Evolutionary conservation across 2,888 invertebrate genomes (phyloP), one percentile per base, ranked within the genome.

Genomic region (Caenorhabditis imperialis): DNA sequence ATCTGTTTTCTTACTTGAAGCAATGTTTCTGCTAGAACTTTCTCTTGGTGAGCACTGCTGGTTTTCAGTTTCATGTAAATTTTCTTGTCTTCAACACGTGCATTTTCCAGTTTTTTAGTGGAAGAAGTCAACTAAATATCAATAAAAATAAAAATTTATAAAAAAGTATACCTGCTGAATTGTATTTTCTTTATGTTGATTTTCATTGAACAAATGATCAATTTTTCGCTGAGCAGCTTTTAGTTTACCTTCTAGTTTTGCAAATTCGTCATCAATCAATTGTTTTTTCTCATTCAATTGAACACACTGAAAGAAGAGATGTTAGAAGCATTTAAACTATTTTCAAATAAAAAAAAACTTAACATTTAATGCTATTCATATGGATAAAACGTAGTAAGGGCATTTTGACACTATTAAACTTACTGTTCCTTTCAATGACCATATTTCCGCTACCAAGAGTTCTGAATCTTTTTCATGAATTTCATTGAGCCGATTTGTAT

Each of bases 381-480:
- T n/a, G n/a, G n/a, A n/a, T n/a, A n/a, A n/a, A n/a, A n/a, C n/a
- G n/a, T n/a, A n/a, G n/a, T n/a, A n/a, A n/a, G n/a, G n/a, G n/a
- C n/a, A n/a, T n/a, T n/a, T n/a, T n/a, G n/a, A n/a, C n/a, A n/a
- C n/a, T n/a, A n/a, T n/a, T 12, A 8, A 10, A 5, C 40, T 40
- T 45, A 81, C 81, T 10, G 70, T 75, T n/a, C 78, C 77, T 63
- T 78, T 81, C 38, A 79, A 30, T 18, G 73, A 63, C 78, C 78
- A 81, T 12, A 81, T 69, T 61, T 81, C 81, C 1, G 69, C 54
- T 72, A 78, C 78, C 7, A 81, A 37, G 0, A 79, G 30, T 20
- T 54, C 48, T 0, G 57, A 63, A 16, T 81, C 78, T 48, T 77
- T 63, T 16, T 44, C 25, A 20, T 74, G 54, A 18, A 30, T 62